Evolutionary conservation across 2,113 vertebrate genomes (phyloP).

Genomic region (Lepus europaeus): DNA sequence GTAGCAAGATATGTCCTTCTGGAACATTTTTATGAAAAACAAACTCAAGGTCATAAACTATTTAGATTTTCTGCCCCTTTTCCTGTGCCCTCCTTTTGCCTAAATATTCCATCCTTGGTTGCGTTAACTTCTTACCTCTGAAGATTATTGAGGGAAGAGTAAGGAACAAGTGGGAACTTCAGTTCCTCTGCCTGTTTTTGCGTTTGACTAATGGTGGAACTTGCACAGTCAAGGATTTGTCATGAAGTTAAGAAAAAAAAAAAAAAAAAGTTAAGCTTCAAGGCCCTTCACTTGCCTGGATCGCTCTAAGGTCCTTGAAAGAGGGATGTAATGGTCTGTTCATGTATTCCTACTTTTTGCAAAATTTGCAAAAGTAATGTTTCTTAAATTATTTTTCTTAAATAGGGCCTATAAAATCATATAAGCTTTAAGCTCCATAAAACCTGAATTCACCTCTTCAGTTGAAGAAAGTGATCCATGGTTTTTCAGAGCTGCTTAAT

Average conservation of each 20-base stretch:
- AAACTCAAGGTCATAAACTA: no score
- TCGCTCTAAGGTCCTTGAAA: background rate
- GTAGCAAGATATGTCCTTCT: no score
- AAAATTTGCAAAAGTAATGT: background rate
- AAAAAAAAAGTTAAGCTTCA: background rate
- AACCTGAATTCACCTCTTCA: background rate
- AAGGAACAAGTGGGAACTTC: background rate
- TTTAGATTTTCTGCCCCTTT: no score
- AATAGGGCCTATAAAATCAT: background rate
- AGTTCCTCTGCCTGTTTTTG: background rate
- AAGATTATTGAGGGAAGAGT: background rate
- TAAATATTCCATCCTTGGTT: no score
- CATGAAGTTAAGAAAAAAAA: background rate
- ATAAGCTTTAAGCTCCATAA: background rate
- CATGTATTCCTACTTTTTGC: background rate
- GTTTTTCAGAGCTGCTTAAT: background rate
- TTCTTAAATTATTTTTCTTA: conserved; percentile 21
- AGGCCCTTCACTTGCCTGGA: background rate
- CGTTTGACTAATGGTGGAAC: background rate
- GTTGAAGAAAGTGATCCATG: background rate
- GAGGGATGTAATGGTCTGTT: background rate
- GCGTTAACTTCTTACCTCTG: background rate
- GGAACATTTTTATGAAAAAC: no score
- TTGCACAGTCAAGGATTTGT: background rate
- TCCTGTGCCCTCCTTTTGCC: no score